Evolutionary conservation across 2,113 vertebrate species (phyloP).

Genomic region (Corythaixoides concolor): DNA sequence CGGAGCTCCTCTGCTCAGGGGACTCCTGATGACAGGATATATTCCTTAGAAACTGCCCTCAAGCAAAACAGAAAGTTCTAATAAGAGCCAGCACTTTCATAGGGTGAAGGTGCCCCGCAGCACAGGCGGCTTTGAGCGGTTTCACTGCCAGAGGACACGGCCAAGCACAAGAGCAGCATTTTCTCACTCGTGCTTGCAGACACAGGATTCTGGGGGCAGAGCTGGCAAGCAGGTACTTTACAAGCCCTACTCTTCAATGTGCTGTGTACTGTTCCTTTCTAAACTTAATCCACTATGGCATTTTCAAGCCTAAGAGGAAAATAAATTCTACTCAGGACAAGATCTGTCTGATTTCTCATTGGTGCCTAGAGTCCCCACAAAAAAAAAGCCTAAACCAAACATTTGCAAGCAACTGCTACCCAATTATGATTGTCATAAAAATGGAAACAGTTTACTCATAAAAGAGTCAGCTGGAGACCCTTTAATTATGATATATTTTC

Average conservation of each 20-base stretch:
- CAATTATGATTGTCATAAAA: not conserved
- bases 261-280: not conserved
- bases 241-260: not conserved
- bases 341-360: not conserved
- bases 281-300: not conserved
- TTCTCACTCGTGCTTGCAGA: not conserved
- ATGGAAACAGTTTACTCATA: not conserved
- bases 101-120: not conserved
- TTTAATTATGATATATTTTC: not conserved
- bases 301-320: not conserved
- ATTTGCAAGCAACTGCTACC: not conserved
- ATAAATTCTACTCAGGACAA: not conserved
- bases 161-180: conserved; percentile 23
- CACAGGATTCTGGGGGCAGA: not conserved
- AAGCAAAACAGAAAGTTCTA: not conserved
- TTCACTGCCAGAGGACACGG: not conserved
- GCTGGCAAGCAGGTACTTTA: not conserved
- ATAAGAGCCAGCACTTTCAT: not conserved
- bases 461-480: not conserved
- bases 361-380: not conserved
- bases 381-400: not conserved
- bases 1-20: not conserved
- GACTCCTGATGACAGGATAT: not conserved
- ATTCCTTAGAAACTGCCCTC: not conserved
- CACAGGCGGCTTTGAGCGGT: not conserved